Evolutionary conservation across 1,140 invertebrate genomes (phyloP), one percentile per base, ranked within the genome.

Genomic region (Limonius californicus): DNA sequence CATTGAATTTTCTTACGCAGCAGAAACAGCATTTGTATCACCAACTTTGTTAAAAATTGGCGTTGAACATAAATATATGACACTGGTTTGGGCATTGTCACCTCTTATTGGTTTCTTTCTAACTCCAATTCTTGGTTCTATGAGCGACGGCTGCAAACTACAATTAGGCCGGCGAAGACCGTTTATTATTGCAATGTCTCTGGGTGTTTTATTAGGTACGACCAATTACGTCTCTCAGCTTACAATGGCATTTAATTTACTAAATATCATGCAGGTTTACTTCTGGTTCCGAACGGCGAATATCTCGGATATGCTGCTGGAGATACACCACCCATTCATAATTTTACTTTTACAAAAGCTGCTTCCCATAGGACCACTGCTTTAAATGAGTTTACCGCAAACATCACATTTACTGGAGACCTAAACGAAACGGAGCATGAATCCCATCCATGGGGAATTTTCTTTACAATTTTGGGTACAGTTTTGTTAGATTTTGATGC

Each of bases 1-100:
- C 0, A 97, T 98, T 45, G 96, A 98, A 77, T 95, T 98, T 77
- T 96, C 94, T 0, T 98, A 98, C 72, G 93, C 96, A 0, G 95
- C 94, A 0, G 95, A 98, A 80, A 96, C 96, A 0, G 95, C 95
- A 0, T 98, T 98, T 78, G 95, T 98, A 0, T 97, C 93, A 1
- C 95, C 96, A 0, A 96, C 94, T 0, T 78, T 98, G 8, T 83
- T 98, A 0, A 92, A 95, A 79, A 93, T 97, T 58, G 95, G 95
- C 9, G 89, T 97, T 0, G 87, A 90, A 58, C 87, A 94, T 80
- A 82, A 91, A 63, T 89, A 92, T 68, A 97, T 98, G 92, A 97
- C 94, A 0, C 78, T 98, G 27, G 92, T 97, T 14, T 98, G 95
- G 95, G 95, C 94, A 9, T 74, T 97, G 3, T 96, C 91, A 61